Percentiles rank a stretch among this genome's conserved stretches.
phyloP scores from a whole-genome alignment of 2,797 vertebrate genomes.

The Rhinoraja longicauda region DNA sequence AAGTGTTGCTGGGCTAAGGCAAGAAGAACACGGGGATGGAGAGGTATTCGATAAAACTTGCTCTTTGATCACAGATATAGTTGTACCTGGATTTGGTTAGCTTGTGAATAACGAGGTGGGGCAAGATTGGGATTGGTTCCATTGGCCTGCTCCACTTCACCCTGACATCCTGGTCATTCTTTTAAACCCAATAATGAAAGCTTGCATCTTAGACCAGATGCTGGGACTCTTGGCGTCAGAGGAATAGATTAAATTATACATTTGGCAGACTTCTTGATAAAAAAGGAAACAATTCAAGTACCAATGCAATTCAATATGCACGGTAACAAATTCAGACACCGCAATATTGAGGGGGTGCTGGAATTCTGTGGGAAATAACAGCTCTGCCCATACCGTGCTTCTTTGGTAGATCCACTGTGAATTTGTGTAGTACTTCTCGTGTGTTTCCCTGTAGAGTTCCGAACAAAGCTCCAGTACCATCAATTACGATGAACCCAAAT shows the following conservation, averaged over 20 bases:
- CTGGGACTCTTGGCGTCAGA: background rate
- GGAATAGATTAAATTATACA: background rate
- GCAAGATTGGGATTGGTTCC: background rate
- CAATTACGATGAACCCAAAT: conserved; percentile 98
- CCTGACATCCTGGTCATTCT: background rate
- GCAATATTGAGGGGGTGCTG: no score
- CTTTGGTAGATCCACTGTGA: conserved; percentile 98
- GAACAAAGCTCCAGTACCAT: conserved; percentile 92
- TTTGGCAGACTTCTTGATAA: background rate
- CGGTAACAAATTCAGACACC: background rate
- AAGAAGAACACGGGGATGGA: background rate
- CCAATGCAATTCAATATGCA: background rate
- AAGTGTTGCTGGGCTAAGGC: background rate
- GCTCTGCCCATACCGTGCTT: conserved; percentile 76
- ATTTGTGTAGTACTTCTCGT: conserved; percentile 96
- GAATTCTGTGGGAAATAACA: background rate
- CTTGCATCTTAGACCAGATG: background rate
- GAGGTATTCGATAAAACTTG: background rate
- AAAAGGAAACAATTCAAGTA: background rate
- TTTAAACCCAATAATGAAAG: background rate
- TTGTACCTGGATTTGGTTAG: background rate
- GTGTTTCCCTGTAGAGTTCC: conserved; percentile 97
- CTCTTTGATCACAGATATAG: background rate
- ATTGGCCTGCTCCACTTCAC: background rate
- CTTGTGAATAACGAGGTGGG: background rate